Evolutionary conservation across 2,888 invertebrate genomes (phyloP).

Genomic region (Thymelicus sylvestris): DNA sequence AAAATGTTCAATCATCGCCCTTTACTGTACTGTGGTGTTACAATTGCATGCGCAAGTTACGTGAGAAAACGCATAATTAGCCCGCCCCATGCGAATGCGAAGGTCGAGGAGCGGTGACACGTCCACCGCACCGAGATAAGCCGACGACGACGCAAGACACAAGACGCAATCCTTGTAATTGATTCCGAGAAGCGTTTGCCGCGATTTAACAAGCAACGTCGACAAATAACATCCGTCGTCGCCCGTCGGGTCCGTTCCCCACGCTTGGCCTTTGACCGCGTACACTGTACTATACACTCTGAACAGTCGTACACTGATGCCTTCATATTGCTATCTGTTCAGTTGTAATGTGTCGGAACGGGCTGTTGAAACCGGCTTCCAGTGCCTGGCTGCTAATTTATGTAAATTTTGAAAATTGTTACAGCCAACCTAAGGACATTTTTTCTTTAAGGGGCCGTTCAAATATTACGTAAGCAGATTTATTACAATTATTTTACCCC

Average conservation of each 20-base stretch:
- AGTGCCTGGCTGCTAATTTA: too few species aligned
- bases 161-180: constrained; percentile 36
- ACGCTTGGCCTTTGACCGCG: constrained; percentile 1
- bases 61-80: constrained; percentile 35
- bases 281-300: background rate
- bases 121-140: constrained; percentile 37
- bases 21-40: background rate
- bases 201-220: constrained; percentile 19
- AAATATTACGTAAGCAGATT: too few species aligned
- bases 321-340: too few species aligned
- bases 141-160: constrained; percentile 9
- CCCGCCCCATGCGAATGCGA: constrained; percentile 11
- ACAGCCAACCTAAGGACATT: too few species aligned
- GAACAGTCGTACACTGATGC: background rate
- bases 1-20: too few species aligned
- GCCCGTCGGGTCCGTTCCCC: constrained; percentile 1
- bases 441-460: too few species aligned
- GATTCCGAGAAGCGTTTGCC: constrained; percentile 39
- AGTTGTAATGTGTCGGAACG: too few species aligned
- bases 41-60: constrained; percentile 29
- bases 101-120: constrained; percentile 37
- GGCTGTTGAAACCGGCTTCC: too few species aligned
- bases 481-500: too few species aligned
- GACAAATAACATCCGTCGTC: constrained; percentile 4
- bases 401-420: too few species aligned